Conservation (phyloP, 2,113 vertebrate genomes). For the Neodontobutis hainanensis region DNA sequence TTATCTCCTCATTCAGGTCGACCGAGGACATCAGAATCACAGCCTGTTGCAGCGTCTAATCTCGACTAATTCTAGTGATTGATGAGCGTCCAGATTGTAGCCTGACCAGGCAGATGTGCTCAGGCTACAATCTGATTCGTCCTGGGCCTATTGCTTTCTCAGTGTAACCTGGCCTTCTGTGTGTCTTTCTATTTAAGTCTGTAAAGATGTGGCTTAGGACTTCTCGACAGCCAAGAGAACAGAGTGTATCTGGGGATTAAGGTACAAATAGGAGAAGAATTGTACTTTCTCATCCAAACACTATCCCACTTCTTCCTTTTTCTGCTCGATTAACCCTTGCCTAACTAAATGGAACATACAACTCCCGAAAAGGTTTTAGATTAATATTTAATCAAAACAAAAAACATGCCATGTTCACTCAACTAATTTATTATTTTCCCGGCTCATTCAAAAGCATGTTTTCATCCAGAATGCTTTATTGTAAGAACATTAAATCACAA, state of each 20-base stretch:
- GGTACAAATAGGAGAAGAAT: slow-evolving; percentile 2
- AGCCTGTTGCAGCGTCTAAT: neutral
- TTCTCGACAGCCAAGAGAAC: neutral
- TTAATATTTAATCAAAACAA: too few species aligned
- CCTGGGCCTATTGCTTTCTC: neutral
- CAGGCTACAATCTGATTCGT: too few species aligned
- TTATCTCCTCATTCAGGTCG: neutral
- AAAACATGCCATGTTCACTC: too few species aligned
- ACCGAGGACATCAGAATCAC: neutral
- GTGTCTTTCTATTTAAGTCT: neutral
- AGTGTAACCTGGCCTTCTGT: neutral
- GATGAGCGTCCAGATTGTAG: slow-evolving; percentile 1
- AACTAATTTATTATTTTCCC: too few species aligned
- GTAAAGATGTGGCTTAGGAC: neutral
- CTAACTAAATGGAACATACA: too few species aligned
- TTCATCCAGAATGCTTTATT: too few species aligned
- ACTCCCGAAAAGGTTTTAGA: too few species aligned
- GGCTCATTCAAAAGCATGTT: too few species aligned
- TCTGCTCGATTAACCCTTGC: too few species aligned
- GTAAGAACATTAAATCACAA: too few species aligned
- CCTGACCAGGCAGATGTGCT: neutral
- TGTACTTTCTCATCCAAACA: neutral
- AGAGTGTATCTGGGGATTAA: neutral
- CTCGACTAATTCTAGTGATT: slow-evolving; percentile 7
- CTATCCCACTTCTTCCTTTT: too few species aligned